Evolutionary conservation across 35 echinoderm and acorn worm species (phyloP), one percentile per base, ranked within the genome.

Genomic region (Nesometra sesokonis): DNA sequence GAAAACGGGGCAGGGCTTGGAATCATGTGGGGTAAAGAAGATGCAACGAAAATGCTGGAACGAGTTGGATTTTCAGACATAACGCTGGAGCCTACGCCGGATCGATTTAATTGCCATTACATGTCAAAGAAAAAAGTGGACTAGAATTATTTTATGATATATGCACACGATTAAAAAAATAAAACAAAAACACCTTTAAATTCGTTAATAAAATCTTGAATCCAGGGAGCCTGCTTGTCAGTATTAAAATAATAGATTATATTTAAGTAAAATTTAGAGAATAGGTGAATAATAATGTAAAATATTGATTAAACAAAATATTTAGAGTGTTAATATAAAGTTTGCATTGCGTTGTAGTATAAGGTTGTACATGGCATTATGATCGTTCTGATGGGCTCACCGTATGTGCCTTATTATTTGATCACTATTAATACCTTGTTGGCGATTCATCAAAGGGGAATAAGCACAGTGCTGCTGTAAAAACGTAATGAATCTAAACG

Each of bases 11-110:
- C 90, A 21, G 96, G 96, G 0, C 81, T 99, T 17, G 96, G 96
- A 8, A 99, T 90, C 21, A 99, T 99, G 96, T 99, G 96, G 96
- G 96, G 96, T 0, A 94, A 90, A 36, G 96, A 99, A 79, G 85
- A 91, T 33, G 90, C 90, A 32, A 81, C 83, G 11, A 90, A 91
- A n/a, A 89, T 83, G 57, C 82, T 99, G 9, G 87, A 94, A 57
- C 84, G 94, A 31, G 84, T 78, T 32, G 96, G 96, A n/a, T 94
- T 99, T 86, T 87, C 87, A 36, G 96, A 94, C 79, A 90, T 99
- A 30, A 94, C 79, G 35, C 82, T 91, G 31, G 83, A 94, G 30
- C 89, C 92, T 17, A 91, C 92, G 13, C 94, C 92, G 78, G 96
- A 99, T 67, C 89, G 87, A 57, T 99, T 99, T 77, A 99, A 99